Conservation (phyloP, 2,113 vertebrate species). For the Gymnarchus niloticus region DNA sequence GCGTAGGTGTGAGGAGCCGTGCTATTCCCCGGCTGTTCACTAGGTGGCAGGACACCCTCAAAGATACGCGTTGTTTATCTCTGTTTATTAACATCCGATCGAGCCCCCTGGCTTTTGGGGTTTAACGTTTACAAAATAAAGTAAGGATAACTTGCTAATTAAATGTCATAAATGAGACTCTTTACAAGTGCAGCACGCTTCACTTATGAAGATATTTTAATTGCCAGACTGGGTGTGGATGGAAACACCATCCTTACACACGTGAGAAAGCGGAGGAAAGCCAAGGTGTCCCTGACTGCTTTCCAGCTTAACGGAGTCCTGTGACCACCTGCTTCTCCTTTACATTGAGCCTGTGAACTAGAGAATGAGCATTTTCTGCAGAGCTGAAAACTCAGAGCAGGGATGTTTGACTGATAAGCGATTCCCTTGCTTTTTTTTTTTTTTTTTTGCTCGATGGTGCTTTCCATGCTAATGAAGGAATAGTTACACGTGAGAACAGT, state of each 20-base stretch:
- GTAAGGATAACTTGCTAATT: conserved; percentile 38
- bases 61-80: conserved; percentile 25
- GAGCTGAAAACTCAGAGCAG: background rate
- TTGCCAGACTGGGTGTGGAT: conserved; percentile 24
- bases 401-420: background rate
- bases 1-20: background rate
- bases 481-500: background rate
- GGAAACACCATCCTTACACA: conserved; percentile 15
- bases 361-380: background rate
- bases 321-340: background rate
- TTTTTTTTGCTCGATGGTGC: background rate
- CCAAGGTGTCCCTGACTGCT: background rate
- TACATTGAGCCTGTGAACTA: background rate
- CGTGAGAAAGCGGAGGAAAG: conserved; percentile 12
- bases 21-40: conserved; percentile 37
- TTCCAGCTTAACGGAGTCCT: background rate
- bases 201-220: conserved; percentile 35
- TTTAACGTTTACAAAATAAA: conserved; percentile 34
- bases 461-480: background rate
- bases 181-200: conserved; percentile 37
- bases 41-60: conserved; percentile 52
- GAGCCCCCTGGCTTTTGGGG: conserved; percentile 13
- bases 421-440: no score
- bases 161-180: conserved; percentile 33
- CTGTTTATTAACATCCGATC: conserved; percentile 24